Evolutionary conservation across 64 coral and sea anemone genomes (phyloP).

Genomic region (Acropora yongei): DNA sequence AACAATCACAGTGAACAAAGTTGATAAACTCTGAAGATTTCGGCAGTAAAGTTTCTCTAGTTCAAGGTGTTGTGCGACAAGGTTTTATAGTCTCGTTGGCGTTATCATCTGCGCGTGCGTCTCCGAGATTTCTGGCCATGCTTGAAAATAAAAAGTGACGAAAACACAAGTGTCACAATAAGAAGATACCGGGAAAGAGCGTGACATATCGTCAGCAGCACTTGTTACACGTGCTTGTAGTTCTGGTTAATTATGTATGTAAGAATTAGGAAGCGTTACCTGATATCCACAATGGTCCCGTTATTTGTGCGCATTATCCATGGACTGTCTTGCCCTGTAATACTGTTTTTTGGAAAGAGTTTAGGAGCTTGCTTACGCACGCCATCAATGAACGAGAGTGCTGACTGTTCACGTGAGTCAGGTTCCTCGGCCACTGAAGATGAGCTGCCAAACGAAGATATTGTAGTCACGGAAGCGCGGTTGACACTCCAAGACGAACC

Average conservation of each 20-base stretch:
- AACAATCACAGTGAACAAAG: too few relatives aligned
- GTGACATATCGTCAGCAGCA: too few relatives aligned
- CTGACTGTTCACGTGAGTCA: conserved; percentile 68
- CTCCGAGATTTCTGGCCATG: too few relatives aligned
- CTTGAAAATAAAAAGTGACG: too few relatives aligned
- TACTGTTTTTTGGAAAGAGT: conserved; percentile 49
- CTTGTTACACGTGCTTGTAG: too few relatives aligned
- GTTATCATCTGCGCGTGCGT: too few relatives aligned
- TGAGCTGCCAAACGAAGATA: conserved; percentile 68
- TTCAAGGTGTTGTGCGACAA: too few relatives aligned
- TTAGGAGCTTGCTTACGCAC: conserved; percentile 23
- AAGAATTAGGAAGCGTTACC: not conserved
- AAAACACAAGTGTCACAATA: too few relatives aligned
- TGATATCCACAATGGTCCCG: conserved; percentile 30
- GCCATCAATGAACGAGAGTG: conserved; percentile 40
- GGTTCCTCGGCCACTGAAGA: conserved; percentile 75
- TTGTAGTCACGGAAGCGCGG: conserved; percentile 51
- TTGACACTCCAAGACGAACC: conserved; percentile 72
- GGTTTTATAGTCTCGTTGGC: too few relatives aligned
- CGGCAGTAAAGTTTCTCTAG: too few relatives aligned
- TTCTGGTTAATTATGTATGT: not conserved
- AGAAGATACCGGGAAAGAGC: too few relatives aligned
- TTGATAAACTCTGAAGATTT: too few relatives aligned
- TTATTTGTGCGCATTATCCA: conserved; percentile 76
- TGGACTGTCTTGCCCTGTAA: conserved; percentile 70